Conservation (phyloP, 2,797 vertebrate species). For the Myotis vivesi region DNA sequence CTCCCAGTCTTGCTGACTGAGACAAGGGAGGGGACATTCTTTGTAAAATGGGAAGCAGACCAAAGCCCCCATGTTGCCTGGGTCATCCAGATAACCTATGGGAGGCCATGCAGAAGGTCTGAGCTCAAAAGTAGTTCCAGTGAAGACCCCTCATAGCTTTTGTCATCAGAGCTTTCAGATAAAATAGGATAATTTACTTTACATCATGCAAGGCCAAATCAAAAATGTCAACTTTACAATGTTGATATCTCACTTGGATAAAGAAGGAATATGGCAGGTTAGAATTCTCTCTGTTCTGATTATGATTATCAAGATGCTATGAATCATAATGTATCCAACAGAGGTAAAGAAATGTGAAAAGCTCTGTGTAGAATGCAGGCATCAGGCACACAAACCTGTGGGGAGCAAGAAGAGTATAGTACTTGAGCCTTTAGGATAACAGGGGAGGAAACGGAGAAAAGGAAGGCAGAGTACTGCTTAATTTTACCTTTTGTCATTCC, state of each 20-base stretch:
- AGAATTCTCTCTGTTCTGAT: background rate
- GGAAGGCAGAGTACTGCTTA: background rate
- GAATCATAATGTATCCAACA: background rate
- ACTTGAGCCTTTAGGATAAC: background rate
- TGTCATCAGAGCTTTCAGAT: conserved; percentile 18
- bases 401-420: background rate
- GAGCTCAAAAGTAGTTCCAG: background rate
- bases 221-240: background rate
- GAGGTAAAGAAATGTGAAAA: background rate
- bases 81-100: background rate
- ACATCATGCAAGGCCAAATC: background rate
- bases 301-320: background rate
- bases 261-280: background rate
- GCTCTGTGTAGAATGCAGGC: background rate
- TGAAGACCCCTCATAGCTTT: background rate
- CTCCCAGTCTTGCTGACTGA: background rate
- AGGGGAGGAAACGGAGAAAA: background rate
- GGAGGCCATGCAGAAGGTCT: background rate
- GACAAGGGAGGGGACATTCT: background rate
- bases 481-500: background rate
- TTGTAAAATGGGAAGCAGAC: background rate
- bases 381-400: background rate
- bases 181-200: conserved; percentile 28
- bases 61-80: background rate
- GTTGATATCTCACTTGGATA: background rate